Conservation (phyloP, 2,797 vertebrate genomes). For the Danio kyathit region DNA sequence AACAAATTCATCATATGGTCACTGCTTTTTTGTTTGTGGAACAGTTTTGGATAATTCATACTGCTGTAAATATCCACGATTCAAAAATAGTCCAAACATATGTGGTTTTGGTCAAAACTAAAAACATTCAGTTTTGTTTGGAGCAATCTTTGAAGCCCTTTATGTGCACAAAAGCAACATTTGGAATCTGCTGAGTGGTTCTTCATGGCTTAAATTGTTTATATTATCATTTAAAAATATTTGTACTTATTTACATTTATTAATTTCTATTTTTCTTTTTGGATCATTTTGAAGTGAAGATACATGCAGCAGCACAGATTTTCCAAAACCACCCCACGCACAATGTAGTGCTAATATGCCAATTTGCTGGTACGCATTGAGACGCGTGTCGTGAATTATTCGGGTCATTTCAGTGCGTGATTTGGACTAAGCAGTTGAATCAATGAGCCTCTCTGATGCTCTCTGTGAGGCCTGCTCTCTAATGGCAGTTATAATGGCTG, state of each 20-base stretch:
- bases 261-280: neutral
- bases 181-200: neutral
- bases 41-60: no score
- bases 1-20: no score
- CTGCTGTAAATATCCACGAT: no score
- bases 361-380: constrained; percentile 29
- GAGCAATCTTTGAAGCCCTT: neutral
- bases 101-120: no score
- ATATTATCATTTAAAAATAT: constrained; percentile 7
- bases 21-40: no score
- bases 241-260: neutral
- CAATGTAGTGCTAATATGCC: constrained; percentile 31
- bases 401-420: constrained; percentile 67
- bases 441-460: constrained; percentile 53
- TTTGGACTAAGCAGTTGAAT: constrained; percentile 72
- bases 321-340: constrained; percentile 34
- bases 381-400: constrained; percentile 60
- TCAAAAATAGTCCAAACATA: no score
- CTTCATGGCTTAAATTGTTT: neutral
- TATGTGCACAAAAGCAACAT: neutral
- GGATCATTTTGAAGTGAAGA: neutral
- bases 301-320: constrained; percentile 18
- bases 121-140: neutral
- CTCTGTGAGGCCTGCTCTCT: constrained; percentile 58
- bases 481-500: constrained; percentile 63